Evolutionary conservation across 2,888 invertebrate species (phyloP).

Genomic region (Hermodice carunculata): DNA sequence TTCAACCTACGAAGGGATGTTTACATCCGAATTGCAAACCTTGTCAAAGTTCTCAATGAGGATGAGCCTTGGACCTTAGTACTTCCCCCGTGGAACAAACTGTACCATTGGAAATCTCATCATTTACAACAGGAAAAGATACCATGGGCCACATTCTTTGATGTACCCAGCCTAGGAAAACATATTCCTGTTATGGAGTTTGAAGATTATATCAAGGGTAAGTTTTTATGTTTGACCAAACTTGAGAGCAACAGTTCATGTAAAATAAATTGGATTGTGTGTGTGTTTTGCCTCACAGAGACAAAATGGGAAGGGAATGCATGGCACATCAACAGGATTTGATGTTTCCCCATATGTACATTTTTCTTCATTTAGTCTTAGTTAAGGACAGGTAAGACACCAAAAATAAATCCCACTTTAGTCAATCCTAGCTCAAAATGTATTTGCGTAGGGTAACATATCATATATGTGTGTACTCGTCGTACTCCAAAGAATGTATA

Average conservation of each 20-base stretch:
- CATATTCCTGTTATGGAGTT: constrained; percentile 91
- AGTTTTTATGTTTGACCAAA: constrained; percentile 33
- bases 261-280: no score
- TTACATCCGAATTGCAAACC: constrained; percentile 90
- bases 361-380: no score
- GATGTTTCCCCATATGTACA: no score
- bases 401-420: no score
- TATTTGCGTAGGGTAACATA: no score
- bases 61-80: constrained; percentile 75
- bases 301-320: no score
- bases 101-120: constrained; percentile 87
- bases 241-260: constrained; percentile 9
- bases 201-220: constrained; percentile 81
- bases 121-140: constrained; percentile 74
- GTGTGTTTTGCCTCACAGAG: no score
- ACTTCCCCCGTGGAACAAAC: constrained; percentile 91
- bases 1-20: constrained; percentile 97
- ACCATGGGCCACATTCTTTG: constrained; percentile 90
- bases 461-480: no score
- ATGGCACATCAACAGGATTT: no score
- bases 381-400: no score
- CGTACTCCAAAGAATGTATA: no score
- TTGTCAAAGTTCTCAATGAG: constrained; percentile 78
- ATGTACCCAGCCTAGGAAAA: constrained; percentile 80
- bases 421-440: no score